phyloP scores from a whole-genome alignment of 2,113 vertebrate species.

The Talpa occidentalis region DNA sequence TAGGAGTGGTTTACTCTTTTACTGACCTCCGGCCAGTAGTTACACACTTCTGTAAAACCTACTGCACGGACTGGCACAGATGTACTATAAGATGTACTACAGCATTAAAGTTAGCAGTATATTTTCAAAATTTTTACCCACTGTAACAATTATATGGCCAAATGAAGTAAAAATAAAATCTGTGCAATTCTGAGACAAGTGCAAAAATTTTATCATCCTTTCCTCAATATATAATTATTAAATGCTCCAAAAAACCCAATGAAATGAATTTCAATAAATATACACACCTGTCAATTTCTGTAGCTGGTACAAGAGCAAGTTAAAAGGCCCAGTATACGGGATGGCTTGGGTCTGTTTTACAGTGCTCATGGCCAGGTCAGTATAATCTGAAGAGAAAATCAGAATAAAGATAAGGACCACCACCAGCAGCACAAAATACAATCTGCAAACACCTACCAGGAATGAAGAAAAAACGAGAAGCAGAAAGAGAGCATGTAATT shows the following conservation, averaged over 20 bases:
- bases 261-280: background rate
- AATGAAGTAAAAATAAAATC: background rate
- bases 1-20: background rate
- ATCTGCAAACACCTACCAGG: background rate
- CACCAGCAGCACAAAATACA: background rate
- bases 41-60: background rate
- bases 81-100: background rate
- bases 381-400: slow-evolving; percentile 90
- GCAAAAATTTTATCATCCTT: background rate
- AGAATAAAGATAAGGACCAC: background rate
- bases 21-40: background rate
- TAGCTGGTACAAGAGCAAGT: slow-evolving; percentile 92
- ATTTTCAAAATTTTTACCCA: slow-evolving; percentile 23
- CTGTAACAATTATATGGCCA: background rate
- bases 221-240: background rate
- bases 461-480: background rate
- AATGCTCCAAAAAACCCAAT: background rate
- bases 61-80: background rate
- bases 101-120: background rate
- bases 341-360: slow-evolving; percentile 97
- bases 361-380: slow-evolving; percentile 95
- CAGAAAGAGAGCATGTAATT: background rate
- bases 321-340: slow-evolving; percentile 94
- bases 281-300: slow-evolving; percentile 92
- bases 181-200: background rate